Conservation (phyloP, 2,888 invertebrate species). For the Eristalis tenax region DNA sequence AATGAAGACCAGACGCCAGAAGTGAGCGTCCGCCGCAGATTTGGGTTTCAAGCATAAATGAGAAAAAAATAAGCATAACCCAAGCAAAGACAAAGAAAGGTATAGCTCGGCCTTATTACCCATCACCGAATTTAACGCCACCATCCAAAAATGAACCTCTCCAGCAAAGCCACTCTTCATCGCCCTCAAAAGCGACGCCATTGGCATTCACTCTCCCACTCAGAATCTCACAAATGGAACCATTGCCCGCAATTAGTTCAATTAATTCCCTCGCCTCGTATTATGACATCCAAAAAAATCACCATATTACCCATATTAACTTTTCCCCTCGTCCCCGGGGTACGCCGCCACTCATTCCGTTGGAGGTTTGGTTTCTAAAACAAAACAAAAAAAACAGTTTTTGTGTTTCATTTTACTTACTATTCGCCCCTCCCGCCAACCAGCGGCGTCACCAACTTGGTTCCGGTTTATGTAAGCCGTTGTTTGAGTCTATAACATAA, state of each 20-base stretch:
- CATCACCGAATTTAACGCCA: too few relatives aligned
- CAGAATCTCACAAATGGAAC: conserved; percentile 40
- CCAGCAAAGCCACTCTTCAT: too few relatives aligned
- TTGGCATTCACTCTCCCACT: neutral
- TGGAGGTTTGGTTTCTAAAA: conserved; percentile 17
- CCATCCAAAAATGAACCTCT: too few relatives aligned
- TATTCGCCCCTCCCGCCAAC: conserved; percentile 20
- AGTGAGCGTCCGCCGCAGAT: too few relatives aligned
- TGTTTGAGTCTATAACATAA: conserved; percentile 67
- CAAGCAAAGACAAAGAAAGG: too few relatives aligned
- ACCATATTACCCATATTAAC: conserved; percentile 62
- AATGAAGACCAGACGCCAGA: too few relatives aligned
- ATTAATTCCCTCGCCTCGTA: conserved; percentile 32
- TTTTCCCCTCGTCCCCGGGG: conserved; percentile 26
- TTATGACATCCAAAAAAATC: conserved; percentile 69
- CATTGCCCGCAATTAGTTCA: conserved; percentile 52
- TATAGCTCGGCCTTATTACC: too few relatives aligned
- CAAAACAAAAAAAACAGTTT: conserved; percentile 4
- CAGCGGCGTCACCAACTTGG: conserved; percentile 47
- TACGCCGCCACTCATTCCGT: neutral
- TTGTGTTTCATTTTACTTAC: neutral
- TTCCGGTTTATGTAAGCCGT: conserved; percentile 60
- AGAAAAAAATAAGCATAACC: too few relatives aligned
- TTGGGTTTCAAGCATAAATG: too few relatives aligned
- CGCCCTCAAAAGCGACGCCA: neutral